These are phyloP conservation scores for Drosophila arawakana DNA, from an alignment of 1,140 invertebrate species.

Conservation along the genomic window DNA sequence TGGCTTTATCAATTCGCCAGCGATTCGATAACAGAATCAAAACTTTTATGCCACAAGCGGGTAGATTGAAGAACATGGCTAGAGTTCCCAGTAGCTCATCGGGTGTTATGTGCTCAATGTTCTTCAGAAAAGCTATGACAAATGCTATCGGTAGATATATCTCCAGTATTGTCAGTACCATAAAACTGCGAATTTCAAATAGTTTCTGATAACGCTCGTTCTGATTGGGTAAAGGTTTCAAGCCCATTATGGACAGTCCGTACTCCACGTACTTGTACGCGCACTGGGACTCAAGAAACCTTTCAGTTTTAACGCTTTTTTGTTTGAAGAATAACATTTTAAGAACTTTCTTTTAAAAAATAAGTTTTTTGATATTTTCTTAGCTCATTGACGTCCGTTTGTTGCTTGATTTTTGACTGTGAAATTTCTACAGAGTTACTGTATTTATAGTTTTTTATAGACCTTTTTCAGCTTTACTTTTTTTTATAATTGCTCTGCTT, in stretches of 20 bases:
- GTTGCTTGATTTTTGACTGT: too few species aligned
- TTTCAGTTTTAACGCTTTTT: not conserved
- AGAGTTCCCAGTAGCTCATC: slow-evolving; percentile 41
- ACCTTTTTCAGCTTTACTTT: not conserved
- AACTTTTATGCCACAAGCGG: slow-evolving; percentile 21
- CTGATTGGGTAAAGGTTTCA: not conserved
- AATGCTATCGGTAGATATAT: slow-evolving; percentile 33
- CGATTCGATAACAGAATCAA: slow-evolving; percentile 3
- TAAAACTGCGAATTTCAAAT: not conserved
- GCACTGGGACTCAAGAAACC: slow-evolving; percentile 3
- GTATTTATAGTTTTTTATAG: slow-evolving; percentile 2
- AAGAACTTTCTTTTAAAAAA: not conserved
- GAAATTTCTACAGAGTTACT: not conserved
- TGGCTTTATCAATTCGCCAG: slow-evolving; percentile 29
- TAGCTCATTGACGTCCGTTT: not conserved
- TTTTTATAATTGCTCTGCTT: not conserved
- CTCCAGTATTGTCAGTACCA: not conserved
- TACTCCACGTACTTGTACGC: slow-evolving; percentile 39
- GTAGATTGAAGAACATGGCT: slow-evolving; percentile 45
- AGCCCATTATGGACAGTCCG: slow-evolving; percentile 34
- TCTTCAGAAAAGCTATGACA: slow-evolving; percentile 7
- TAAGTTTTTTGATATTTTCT: not conserved
- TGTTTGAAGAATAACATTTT: not conserved
- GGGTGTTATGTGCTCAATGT: slow-evolving; percentile 9
- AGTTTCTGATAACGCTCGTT: not conserved